Base-by-base conservation (phyloP, 2,888 invertebrate species). In the Machimus atricapillus region DNA sequence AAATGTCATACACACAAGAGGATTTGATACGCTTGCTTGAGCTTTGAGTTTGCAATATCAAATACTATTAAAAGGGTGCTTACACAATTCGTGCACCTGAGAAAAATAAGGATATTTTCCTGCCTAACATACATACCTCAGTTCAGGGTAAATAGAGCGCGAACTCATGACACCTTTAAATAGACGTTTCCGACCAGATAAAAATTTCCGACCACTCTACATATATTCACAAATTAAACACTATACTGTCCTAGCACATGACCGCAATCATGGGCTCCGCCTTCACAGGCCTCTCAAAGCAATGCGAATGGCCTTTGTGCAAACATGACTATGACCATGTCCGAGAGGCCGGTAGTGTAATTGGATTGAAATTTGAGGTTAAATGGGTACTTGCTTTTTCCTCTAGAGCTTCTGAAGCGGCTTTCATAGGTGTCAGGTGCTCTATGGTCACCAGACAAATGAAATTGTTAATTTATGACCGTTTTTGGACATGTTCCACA, bases 341-440 rank as follows among this genome's bases (percentile, higher is more conserved):
- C 52, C 79, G 23, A 43, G 52, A 31, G 76, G 37, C 34, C 19
- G 16, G 31, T 79, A 79, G 31, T 40, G 52, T 79, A 79, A 79
- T 52, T 79, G 52, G 19, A 52, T 79, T 79, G 79, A 79, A 79
- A 79, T 52, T 52, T 79, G 52, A 79, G 79, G 79, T 79, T 79
- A 79, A 46, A 79, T 79, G 27, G 52, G 19, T 79, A 31, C 52
- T 52, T 52, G 52, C 31, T 14, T 52, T 66, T 79, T 23, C 46
- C 12, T 79, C 43, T 7, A 43, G 78, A 19, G 40, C 78, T 78
- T 19, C 43, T 66, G 27, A 23, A 23, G n/a, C 37, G 78, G 31
- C 52, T 23, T 79, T 46, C 52, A 27, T 52, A 79, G 52, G 52
- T 27, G 46, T 27, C 52, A 79, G 27, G 27, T 79, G 79, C 40